Conservation (phyloP, 2,888 invertebrate genomes). For the Chaetogeoica ovagalla region DNA sequence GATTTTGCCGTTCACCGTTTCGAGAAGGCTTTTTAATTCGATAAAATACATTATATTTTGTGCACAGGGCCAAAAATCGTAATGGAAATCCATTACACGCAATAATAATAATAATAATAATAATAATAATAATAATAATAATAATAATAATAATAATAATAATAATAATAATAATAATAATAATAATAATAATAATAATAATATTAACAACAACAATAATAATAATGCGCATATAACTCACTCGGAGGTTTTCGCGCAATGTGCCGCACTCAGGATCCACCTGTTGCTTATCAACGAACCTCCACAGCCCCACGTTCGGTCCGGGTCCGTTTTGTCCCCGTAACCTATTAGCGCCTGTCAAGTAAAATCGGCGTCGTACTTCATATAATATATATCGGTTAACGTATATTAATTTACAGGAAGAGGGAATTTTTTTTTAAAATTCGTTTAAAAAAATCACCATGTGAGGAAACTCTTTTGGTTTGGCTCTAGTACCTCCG, state of each 20-base stretch:
- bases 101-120: not conserved
- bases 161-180: not conserved
- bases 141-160: not conserved
- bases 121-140: not conserved
- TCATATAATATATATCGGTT: too few species aligned
- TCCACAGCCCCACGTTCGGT: slow-evolving; percentile 20
- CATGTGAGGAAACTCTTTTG: slow-evolving; percentile 51
- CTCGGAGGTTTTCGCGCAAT: not conserved
- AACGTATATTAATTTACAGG: too few species aligned
- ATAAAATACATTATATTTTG: too few species aligned
- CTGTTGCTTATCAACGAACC: slow-evolving; percentile 41
- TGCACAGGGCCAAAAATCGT: too few species aligned
- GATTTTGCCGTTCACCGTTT: too few species aligned
- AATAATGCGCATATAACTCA: not conserved
- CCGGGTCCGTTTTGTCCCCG: not conserved
- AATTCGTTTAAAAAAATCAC: not conserved
- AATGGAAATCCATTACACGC: too few species aligned
- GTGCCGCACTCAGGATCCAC: slow-evolving; percentile 36
- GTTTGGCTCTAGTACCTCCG: not conserved
- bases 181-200: not conserved
- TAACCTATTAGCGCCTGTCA: slow-evolving; percentile 27
- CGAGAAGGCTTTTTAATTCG: too few species aligned
- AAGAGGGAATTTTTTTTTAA: not conserved
- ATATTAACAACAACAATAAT: too few species aligned
- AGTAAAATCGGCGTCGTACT: not conserved